These are phyloP conservation scores for Gastrophryne carolinensis DNA, from an alignment of 2,797 vertebrate species.

Conservation along the genomic window DNA sequence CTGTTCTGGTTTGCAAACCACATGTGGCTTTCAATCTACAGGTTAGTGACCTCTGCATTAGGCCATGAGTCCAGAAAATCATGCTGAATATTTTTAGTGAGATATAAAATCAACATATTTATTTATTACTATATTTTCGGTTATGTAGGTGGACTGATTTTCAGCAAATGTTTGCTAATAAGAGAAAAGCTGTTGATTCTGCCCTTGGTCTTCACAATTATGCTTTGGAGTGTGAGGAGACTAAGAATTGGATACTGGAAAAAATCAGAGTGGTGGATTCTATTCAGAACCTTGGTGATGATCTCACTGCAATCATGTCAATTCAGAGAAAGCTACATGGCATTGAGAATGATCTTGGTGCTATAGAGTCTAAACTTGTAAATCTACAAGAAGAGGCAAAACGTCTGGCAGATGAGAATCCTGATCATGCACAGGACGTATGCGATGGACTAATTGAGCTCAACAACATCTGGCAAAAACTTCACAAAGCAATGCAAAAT, in stretches of 20 bases:
- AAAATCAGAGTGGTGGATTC: constrained; percentile 88
- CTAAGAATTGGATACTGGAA: constrained; percentile 83
- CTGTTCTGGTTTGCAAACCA: no score
- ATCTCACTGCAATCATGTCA: constrained; percentile 86
- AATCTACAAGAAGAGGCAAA: constrained; percentile 77
- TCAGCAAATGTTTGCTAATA: constrained; percentile 79
- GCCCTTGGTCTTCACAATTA: constrained; percentile 89
- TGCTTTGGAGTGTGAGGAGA: constrained; percentile 89
- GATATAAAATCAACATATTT: no score
- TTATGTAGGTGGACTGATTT: constrained; percentile 85
- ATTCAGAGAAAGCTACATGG: constrained; percentile 94
- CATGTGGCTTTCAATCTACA: no score
- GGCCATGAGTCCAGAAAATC: no score
- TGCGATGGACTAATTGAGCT: constrained; percentile 65
- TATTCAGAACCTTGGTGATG: constrained; percentile 85
- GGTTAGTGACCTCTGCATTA: no score
- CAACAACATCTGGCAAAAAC: constrained; percentile 76
- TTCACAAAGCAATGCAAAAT: constrained; percentile 78
- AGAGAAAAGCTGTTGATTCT: constrained; percentile 78
- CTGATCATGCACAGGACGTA: constrained; percentile 76
- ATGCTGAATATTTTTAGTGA: no score
- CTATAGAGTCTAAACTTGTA: constrained; percentile 79
- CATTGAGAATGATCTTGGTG: constrained; percentile 85
- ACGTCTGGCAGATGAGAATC: constrained; percentile 76
- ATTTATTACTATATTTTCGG: no score